Evolutionary conservation across 1,140 invertebrate species (phyloP).

Genomic region (Lasioglossum baleicum): DNA sequence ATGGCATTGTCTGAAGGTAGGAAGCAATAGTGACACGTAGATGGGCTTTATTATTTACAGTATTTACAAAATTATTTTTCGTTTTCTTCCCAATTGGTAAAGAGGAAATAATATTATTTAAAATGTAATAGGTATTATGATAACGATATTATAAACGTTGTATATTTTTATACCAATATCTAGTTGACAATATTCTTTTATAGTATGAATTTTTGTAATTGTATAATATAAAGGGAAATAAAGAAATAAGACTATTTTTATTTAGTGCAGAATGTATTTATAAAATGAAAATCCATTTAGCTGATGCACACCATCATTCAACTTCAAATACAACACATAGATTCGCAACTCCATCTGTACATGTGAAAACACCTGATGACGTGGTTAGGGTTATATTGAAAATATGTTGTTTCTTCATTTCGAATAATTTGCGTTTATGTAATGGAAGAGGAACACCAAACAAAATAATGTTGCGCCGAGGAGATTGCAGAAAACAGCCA

Average conservation of each 20-base stretch:
- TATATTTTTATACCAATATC: background rate
- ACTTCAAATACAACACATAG: slow-evolving; percentile 5
- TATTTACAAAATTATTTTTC: background rate
- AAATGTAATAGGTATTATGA: too few species aligned
- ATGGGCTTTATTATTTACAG: background rate
- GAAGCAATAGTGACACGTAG: background rate
- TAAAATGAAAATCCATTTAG: background rate
- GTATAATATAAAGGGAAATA: background rate
- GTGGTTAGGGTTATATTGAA: slow-evolving; percentile 29
- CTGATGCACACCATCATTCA: background rate
- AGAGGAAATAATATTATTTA: background rate
- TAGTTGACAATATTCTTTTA: background rate
- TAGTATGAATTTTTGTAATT: background rate
- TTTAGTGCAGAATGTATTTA: slow-evolving; percentile 5
- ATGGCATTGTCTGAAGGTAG: slow-evolving; percentile 3
- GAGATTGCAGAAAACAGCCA: slow-evolving; percentile 97
- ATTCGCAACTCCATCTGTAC: background rate
- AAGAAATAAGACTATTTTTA: background rate
- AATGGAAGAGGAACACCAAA: slow-evolving; percentile 97
- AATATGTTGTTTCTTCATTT: slow-evolving; percentile 76
- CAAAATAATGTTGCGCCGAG: slow-evolving; percentile 96
- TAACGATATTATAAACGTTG: background rate
- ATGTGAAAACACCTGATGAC: background rate
- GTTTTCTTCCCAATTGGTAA: background rate
- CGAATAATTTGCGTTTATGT: slow-evolving; percentile 93